Evolutionary conservation across 2,797 vertebrate genomes (phyloP), one percentile per base, ranked within the genome.

Genomic region (Hapalemur alaotrensis): DNA sequence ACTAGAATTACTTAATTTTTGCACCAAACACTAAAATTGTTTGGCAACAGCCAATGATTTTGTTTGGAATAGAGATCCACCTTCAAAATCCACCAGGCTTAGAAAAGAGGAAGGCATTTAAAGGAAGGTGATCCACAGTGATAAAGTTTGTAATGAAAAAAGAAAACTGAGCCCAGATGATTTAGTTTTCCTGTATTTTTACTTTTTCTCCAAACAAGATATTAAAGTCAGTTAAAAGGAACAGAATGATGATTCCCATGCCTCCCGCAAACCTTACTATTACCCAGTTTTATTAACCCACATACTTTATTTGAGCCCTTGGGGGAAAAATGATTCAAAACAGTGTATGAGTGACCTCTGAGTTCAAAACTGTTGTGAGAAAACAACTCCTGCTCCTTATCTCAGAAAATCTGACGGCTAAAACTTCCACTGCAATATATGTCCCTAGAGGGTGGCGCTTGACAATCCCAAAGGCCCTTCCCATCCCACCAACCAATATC

Each of bases 211-310:
- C 92, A 95, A 93, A 96, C 41, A 86, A 20, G n/a, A 89, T 96
- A 96, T 84, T 92, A 97, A 97, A 91, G 22, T 91, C 57, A 80
- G 57, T 87, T 97, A 97, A 97, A 95, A 92, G 85, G 13, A 85
- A 91, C 30, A 87, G 57, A 92, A 84, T 57, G 94, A 92, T 59
- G 63, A 90, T 72, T 76, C 73, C 70, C n/a, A 0, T 7, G n/a
- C 72, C 43, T 86, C 75, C 86, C n/a, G 48, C 52, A 95, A 93
- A 94, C 61, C 52, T 93, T 89, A 41, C 48, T 89, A 65, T 63
- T 95, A 87, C 41, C 69, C 63, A 78, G 73, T 93, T 96, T 95
- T 92, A 96, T 92, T 95, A 97, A 88, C 75, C 65, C 85, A 89
- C 78, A 89, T 95, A 91, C 73, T 95, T 86, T 89, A 80, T 81